phyloP scores from a whole-genome alignment of 1,140 invertebrate genomes.

The Linepithema humile region DNA sequence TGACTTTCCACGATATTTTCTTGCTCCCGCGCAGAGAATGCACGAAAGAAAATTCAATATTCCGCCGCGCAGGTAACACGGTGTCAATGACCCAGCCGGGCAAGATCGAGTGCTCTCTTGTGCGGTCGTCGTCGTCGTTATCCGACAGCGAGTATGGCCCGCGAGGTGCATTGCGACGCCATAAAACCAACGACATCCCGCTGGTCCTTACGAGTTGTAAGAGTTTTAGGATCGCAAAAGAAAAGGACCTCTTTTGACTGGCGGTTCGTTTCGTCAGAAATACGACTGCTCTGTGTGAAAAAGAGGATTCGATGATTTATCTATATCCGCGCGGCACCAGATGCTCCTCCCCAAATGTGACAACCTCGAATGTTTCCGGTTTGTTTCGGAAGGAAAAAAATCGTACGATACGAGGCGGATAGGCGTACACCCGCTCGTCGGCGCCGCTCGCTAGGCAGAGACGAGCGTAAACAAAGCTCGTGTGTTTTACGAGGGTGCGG shows the following conservation, averaged over 20 bases:
- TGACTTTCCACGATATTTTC: conserved; percentile 5
- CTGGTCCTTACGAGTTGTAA: conserved; percentile 18
- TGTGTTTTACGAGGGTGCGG: conserved; percentile 17
- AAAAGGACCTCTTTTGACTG: not conserved
- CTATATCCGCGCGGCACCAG: no score
- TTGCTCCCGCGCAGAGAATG: conserved; percentile 6
- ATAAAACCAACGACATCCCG: conserved; percentile 28
- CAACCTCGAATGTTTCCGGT: not conserved
- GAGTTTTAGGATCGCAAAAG: conserved; percentile 11
- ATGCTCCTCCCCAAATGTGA: not conserved
- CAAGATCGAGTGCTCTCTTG: conserved; percentile 27
- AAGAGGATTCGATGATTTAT: conserved; percentile 20
- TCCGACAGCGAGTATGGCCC: not conserved
- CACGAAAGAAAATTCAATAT: conserved; percentile 25
- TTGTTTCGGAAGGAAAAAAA: not conserved
- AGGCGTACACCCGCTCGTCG: not conserved
- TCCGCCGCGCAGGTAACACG: conserved; percentile 7
- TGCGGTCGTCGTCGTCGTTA: conserved; percentile 23
- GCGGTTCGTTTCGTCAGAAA: not conserved
- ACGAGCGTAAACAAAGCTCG: conserved; percentile 24
- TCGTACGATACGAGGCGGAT: not conserved
- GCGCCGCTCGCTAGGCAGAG: not conserved
- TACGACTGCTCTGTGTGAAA: not conserved
- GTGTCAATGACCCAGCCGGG: conserved; percentile 26
- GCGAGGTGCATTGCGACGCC: not conserved